Percentiles rank a stretch among this genome's conserved stretches.
Conservation (phyloP, 2,888 invertebrate genomes). For the Norana najaformis region DNA sequence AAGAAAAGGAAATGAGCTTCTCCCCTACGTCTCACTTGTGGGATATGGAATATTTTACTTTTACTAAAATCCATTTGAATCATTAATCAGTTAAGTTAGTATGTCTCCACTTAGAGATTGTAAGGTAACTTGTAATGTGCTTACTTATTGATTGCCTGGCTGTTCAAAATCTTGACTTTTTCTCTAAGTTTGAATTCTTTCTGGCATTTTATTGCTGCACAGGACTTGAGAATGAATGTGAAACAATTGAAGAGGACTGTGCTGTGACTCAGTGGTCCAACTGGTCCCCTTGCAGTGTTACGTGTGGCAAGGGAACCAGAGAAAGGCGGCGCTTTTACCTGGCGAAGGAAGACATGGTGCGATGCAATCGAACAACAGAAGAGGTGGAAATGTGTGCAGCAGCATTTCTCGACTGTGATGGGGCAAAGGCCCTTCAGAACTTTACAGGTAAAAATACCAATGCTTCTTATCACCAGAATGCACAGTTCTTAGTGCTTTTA, state of each 20-base stretch:
- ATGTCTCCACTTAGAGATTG: background rate
- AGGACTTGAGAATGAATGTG: conserved; percentile 46
- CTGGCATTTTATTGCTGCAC: background rate
- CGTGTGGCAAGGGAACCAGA: conserved; percentile 69
- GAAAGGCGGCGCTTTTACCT: conserved; percentile 65
- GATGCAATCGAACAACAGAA: conserved; percentile 35
- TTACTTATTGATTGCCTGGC: background rate
- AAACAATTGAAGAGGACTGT: conserved; percentile 63
- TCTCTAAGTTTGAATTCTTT: background rate
- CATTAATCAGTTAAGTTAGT: no score
- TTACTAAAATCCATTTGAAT: no score
- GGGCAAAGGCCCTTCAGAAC: conserved; percentile 60
- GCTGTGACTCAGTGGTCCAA: conserved; percentile 64
- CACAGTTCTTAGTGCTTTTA: background rate
- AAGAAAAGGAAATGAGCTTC: no score
- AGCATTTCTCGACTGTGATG: conserved; percentile 51
- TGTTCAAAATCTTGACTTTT: background rate
- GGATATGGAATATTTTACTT: no score
- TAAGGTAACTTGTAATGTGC: background rate
- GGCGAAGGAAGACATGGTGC: conserved; percentile 31
- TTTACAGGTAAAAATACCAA: conserved; percentile 52
- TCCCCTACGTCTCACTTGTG: no score
- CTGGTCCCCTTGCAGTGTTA: conserved; percentile 65
- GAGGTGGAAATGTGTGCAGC: conserved; percentile 39
- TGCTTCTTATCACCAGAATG: background rate